Evolutionary conservation across 2,797 vertebrate species (phyloP), one percentile per base, ranked within the genome.

Genomic region (Schizopygopsis pylzovi): DNA sequence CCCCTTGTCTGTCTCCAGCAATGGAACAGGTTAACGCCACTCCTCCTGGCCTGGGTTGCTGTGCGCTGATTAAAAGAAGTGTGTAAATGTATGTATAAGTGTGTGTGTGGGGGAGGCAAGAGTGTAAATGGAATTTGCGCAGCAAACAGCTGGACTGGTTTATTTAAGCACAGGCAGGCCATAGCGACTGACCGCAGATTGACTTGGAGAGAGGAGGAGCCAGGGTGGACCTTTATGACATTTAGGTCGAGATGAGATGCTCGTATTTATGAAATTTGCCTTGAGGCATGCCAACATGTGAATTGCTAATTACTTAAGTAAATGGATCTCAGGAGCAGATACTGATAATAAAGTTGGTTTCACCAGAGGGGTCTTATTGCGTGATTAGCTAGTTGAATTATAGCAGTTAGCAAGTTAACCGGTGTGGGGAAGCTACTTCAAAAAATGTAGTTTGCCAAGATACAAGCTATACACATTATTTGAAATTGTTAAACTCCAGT

Each of bases 61-160:
- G 22, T 65, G 78, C 22, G 13, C 56, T 81, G 79, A 68, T 87
- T 79, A 84, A 82, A 78, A 70, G 59, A 80, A 79, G 76, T 83
- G 76, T 79, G 73, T 86, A 79, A 84, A 86, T 85, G 61, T 68
- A 63, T 59, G 83, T 65, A 6, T 25, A 25, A 47, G 72, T 79
- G 43, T 79, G 70, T 49, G 41, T 82, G 84, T 63, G 15, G 93
- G 93, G 93, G 93, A 95, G 95, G 93, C 93, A 91, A 90, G 92
- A 95, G 92, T 96, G 95, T 94, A 96, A 95, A 96, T 96, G 95
- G 94, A 95, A 93, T 92, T 94, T 93, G 92, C 93, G 94, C 95
- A 95, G 95, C 94, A 96, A 96, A 96, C 95, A 96, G 96, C 95
- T 96, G 95, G 94, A 95, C 94, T 93, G 94, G 95, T 96, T 96